These are phyloP conservation scores for Polypterus senegalus DNA, from an alignment of 2,113 vertebrate genomes.

Conservation along the genomic window DNA sequence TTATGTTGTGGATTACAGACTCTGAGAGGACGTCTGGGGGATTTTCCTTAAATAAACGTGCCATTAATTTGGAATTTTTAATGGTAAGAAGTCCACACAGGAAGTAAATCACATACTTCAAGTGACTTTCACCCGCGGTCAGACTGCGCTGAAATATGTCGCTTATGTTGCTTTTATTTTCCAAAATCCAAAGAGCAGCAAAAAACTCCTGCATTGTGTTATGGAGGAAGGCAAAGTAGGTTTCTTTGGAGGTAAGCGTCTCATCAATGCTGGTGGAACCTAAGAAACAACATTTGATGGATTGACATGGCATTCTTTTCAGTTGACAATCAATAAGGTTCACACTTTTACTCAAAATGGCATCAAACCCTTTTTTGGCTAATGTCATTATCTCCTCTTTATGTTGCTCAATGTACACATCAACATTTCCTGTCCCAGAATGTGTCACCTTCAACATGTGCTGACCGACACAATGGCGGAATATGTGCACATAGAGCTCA, in stretches of 20 bases:
- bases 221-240: constrained; percentile 17
- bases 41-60: constrained; percentile 14
- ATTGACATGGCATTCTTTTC: neutral
- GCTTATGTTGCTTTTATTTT: constrained; percentile 13
- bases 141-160: constrained; percentile 11
- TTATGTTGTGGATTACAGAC: no score
- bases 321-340: neutral
- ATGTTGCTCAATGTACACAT: neutral
- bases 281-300: constrained; percentile 11
- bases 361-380: constrained; percentile 10
- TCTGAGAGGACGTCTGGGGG: constrained; percentile 5
- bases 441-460: neutral
- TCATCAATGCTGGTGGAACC: neutral
- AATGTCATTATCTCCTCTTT: constrained; percentile 1
- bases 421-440: neutral
- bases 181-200: constrained; percentile 21
- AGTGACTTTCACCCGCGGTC: constrained; percentile 17
- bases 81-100: constrained; percentile 20
- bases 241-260: neutral
- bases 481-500: constrained; percentile 21
- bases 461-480: constrained; percentile 17
- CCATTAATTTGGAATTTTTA: constrained; percentile 8
- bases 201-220: constrained; percentile 27
- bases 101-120: constrained; percentile 20
- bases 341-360: constrained; percentile 9